Evolutionary conservation across 2,888 invertebrate species (phyloP), one percentile per base, ranked within the genome.

Genomic region (Dione juno): DNA sequence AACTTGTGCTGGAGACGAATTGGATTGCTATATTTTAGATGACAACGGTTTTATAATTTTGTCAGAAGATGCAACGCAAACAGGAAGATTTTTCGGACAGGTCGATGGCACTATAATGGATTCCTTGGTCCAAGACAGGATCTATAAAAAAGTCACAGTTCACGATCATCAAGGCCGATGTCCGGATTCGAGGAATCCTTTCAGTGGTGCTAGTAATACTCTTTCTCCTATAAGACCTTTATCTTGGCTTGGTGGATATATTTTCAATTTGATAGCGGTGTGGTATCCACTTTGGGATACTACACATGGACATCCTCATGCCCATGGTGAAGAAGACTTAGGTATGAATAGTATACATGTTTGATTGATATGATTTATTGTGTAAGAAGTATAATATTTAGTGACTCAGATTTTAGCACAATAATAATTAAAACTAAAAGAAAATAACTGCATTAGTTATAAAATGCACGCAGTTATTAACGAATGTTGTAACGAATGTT

Each of bases 31-130:
- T 84, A 96, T 99, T 45, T 92, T 99, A 69, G 99, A 99, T 84
- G 98, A 98, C 88, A 98, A 98, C 85, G 99, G 98, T 14, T 99
- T 98, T 86, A 96, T 99, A 66, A 96, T 99, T 66, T 95, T 98
- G 50, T 98, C 98, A 0, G 98, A 98, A 87, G 96, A 96, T 77
- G 94, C 95, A 43, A 95, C 97, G 53, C 97, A 98, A 80, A 97
- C 97, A 1, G 98, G 98, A 1, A 95, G 96, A 81, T 99, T 99
- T 89, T 98, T 98, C 82, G 99, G 98, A 0, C 97, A 98, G 88
- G 96, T 98, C 53, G 98, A 98, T 85, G 98, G 98, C 21, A 98
- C 98, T 14, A 97, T 98, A 73, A 98, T 98, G 97, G 97, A 98
- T 87, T 97, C 97, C 0, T 89, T 98, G 66, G 98, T 98, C 0